phyloP scores from a whole-genome alignment of 2,113 vertebrate genomes.

The Micromys minutus region DNA sequence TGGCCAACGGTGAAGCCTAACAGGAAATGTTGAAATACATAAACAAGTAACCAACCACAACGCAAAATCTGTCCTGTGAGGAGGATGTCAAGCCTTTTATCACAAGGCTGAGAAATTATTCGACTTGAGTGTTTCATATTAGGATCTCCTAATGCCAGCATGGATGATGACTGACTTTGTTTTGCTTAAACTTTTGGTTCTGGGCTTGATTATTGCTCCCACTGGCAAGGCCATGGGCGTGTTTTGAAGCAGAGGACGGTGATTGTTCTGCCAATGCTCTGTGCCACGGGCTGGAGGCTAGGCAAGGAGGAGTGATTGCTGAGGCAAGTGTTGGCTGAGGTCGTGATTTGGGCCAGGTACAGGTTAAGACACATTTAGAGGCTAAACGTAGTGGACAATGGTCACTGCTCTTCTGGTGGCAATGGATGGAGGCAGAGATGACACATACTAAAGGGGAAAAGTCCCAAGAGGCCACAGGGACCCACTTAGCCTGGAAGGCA shows the following conservation, averaged over 20 bases:
- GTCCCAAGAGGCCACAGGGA: not conserved
- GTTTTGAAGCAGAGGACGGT: not conserved
- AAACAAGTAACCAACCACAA: not conserved
- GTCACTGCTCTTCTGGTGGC: not conserved
- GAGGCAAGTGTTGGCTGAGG: not conserved
- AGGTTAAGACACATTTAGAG: not conserved
- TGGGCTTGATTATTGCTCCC: not conserved
- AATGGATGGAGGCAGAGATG: not conserved
- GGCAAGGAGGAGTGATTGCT: not conserved
- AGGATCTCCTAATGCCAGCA: not conserved
- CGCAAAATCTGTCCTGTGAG: not conserved
- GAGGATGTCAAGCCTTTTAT: not conserved
- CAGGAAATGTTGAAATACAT: not conserved
- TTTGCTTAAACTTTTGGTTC: constrained; percentile 9
- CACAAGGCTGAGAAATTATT: not conserved
- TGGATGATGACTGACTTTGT: not conserved
- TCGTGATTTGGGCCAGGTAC: not conserved
- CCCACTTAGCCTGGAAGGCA: not conserved
- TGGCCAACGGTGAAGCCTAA: not conserved
- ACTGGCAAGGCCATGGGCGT: not conserved
- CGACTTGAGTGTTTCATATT: not conserved
- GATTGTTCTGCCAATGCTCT: not conserved
- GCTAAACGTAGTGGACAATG: not conserved
- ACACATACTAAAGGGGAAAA: not conserved
- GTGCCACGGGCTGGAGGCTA: not conserved